phyloP scores from a whole-genome alignment of 2,113 vertebrate species.

The Scophthalmus maximus region DNA sequence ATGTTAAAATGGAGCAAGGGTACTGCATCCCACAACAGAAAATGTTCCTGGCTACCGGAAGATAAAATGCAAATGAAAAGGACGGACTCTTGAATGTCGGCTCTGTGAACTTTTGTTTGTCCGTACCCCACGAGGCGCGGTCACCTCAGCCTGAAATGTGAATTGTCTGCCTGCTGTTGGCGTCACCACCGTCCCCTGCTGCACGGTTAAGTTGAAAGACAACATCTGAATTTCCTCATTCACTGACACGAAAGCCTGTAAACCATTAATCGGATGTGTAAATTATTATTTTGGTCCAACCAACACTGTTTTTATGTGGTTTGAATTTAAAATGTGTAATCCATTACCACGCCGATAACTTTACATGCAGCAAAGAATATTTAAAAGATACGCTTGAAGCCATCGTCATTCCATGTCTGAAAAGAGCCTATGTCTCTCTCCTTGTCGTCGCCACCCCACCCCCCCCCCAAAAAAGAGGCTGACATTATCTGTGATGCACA shows the following conservation, averaged over 20 bases:
- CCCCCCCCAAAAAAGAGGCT: not conserved
- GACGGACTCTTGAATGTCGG: conserved; percentile 7
- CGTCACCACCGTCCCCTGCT: not conserved
- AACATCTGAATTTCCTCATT: conserved; percentile 10
- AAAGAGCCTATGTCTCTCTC: not conserved
- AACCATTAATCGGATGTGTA: conserved; percentile 32
- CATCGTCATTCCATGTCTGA: not conserved
- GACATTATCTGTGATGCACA: conserved; percentile 19
- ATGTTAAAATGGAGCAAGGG: conserved; percentile 13
- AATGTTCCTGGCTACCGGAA: not conserved
- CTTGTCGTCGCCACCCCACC: too few relatives aligned
- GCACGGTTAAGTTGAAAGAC: not conserved
- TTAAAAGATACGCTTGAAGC: too few relatives aligned
- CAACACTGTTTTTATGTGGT: not conserved
- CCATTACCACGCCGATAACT: accelerated
- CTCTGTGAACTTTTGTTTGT: conserved; percentile 25
- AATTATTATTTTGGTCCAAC: conserved; percentile 22
- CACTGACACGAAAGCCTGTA: not conserved
- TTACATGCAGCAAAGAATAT: not conserved
- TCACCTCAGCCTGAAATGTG: conserved; percentile 17
- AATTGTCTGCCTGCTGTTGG: conserved; percentile 8
- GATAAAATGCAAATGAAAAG: conserved; percentile 35
- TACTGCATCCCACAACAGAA: not conserved
- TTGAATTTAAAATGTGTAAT: conserved; percentile 5
- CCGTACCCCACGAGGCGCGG: conserved; percentile 11